A percentile compares a stretch with the other conserved stretches of the same genome.
phyloP scores from a whole-genome alignment of 2,113 vertebrate species.

The Tyrannus savana region DNA sequence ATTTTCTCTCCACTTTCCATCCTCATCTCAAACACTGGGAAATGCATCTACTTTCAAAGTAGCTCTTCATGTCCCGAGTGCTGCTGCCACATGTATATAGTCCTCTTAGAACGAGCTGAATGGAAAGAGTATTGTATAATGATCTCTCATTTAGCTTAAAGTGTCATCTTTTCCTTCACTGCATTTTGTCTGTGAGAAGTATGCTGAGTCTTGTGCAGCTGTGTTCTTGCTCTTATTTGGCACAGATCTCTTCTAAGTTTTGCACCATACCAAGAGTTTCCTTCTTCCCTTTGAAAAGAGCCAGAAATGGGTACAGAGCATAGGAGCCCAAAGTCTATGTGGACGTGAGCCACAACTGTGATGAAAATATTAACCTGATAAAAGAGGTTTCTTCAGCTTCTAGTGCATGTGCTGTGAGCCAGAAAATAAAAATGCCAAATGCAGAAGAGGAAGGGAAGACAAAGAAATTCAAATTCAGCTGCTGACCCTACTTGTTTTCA shows the following conservation, averaged over 20 bases:
- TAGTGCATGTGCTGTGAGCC: not conserved
- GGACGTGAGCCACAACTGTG: not conserved
- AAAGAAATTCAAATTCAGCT: not conserved
- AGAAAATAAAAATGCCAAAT: not conserved
- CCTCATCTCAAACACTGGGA: not conserved
- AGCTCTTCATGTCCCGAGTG: not conserved
- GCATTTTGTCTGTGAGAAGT: slow-evolving; percentile 25
- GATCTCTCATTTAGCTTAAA: slow-evolving; percentile 47
- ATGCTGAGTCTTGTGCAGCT: slow-evolving; percentile 50
- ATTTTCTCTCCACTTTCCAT: not conserved
- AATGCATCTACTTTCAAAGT: not conserved
- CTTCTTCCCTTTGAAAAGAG: slow-evolving; percentile 13
- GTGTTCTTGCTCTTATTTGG: not conserved
- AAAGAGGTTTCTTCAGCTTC: not conserved
- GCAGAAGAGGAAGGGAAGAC: not conserved
- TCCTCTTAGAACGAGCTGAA: not conserved
- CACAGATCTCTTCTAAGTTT: not conserved
- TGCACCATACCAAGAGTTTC: not conserved
- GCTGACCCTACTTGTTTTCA: not conserved
- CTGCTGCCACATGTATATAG: not conserved
- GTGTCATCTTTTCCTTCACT: slow-evolving; percentile 20
- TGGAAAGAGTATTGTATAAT: slow-evolving; percentile 12
- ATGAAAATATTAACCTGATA: not conserved
- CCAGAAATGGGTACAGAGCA: not conserved
- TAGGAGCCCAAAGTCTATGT: not conserved